Evolutionary conservation across 2,797 vertebrate genomes (phyloP).

Genomic region (Zenarchopterus dispar): DNA sequence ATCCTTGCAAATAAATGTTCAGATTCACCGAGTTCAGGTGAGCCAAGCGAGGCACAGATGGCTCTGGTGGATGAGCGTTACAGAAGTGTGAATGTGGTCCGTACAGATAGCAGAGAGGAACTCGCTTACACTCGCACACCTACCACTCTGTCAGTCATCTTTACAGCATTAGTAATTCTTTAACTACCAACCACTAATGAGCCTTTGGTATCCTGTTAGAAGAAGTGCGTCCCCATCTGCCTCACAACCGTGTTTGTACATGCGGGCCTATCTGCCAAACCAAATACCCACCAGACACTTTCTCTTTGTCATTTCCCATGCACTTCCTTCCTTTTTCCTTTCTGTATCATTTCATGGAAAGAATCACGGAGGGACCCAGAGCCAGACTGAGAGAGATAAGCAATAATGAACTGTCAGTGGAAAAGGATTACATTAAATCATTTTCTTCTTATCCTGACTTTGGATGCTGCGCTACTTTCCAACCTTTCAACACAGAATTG

Average conservation of each 20-base stretch:
- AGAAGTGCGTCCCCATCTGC: not conserved
- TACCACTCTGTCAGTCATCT: conserved; percentile 56
- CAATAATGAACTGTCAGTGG: conserved; percentile 7
- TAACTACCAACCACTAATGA: conserved; percentile 26
- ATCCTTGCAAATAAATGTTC: conserved; percentile 6
- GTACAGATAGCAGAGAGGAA: conserved; percentile 48
- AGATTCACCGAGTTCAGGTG: conserved; percentile 50
- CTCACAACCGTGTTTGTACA: conserved; percentile 36
- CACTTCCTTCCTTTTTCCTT: conserved; percentile 68
- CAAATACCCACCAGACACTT: conserved; percentile 56
- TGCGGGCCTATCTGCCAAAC: conserved; percentile 56
- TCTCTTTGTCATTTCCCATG: conserved; percentile 61
- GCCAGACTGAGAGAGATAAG: conserved; percentile 1
- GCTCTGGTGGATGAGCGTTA: conserved; percentile 19
- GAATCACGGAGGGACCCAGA: conserved; percentile 42
- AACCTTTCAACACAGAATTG: conserved; percentile 2
- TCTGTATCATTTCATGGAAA: conserved; percentile 62
- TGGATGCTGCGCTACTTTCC: not conserved
- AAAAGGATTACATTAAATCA: conserved; percentile 24
- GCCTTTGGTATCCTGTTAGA: conserved; percentile 14
- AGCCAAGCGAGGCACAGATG: conserved; percentile 55
- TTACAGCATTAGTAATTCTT: conserved; percentile 12
- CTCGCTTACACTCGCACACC: conserved; percentile 40
- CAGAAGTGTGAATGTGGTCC: conserved; percentile 51
- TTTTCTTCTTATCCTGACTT: conserved; percentile 33